phyloP scores from a whole-genome alignment of 2,113 vertebrate species.

The Odontesthes bonariensis region DNA sequence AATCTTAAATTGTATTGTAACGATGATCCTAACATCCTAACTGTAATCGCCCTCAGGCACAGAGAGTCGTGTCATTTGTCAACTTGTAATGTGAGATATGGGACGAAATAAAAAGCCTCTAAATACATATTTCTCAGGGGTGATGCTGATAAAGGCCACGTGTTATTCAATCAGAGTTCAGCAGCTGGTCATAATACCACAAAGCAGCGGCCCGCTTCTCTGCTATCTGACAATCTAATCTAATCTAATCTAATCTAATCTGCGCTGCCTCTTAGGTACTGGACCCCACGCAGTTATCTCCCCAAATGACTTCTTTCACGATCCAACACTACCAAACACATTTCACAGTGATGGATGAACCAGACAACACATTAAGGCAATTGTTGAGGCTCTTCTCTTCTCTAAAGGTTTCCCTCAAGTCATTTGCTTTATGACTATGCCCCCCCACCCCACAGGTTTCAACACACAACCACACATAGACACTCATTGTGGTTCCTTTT shows the following conservation, averaged over 20 bases:
- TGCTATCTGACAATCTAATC: constrained; percentile 33
- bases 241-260: constrained; percentile 49
- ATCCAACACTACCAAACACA: constrained; percentile 31
- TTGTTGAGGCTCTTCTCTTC: constrained; percentile 26
- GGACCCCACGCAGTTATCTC: constrained; percentile 37
- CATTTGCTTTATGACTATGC: constrained; percentile 47
- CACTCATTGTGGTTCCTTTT: not conserved
- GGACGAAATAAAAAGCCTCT: constrained; percentile 57
- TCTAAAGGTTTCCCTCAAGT: constrained; percentile 40
- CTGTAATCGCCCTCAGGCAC: constrained; percentile 22
- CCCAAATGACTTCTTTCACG: constrained; percentile 49
- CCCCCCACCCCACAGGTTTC: constrained; percentile 24
- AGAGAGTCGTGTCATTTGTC: constrained; percentile 24
- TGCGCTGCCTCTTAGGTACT: constrained; percentile 25
- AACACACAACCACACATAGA: not conserved
- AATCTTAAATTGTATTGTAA: constrained; percentile 30
- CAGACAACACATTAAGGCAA: constrained; percentile 34
- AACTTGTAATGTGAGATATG: constrained; percentile 14
- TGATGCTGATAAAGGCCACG: constrained; percentile 13
- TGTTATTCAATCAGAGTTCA: constrained; percentile 57
- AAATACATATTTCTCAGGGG: constrained; percentile 53
- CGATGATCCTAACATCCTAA: constrained; percentile 50
- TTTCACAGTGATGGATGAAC: constrained; percentile 60
- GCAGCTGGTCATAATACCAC: constrained; percentile 33
- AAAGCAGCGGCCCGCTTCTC: constrained; percentile 6